phyloP scores from a whole-genome alignment of 2,113 vertebrate genomes.

The Corydoras sp. region DNA sequence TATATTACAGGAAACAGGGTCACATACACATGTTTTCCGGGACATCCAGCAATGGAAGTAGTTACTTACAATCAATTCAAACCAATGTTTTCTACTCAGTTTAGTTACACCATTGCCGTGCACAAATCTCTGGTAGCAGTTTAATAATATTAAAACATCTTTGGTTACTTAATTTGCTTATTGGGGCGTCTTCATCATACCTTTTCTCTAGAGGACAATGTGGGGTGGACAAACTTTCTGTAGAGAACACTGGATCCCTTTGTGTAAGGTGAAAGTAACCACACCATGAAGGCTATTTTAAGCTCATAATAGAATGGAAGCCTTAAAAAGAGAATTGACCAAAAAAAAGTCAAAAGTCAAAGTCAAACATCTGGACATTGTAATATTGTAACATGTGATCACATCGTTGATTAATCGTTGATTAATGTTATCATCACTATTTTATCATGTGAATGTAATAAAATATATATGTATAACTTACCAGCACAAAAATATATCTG shows the following conservation, averaged over 20 bases:
- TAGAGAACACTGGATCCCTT: conserved; percentile 97
- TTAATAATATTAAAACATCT: too few relatives aligned
- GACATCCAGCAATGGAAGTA: not conserved
- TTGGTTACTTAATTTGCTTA: too few relatives aligned
- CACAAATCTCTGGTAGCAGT: too few relatives aligned
- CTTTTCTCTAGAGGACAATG: conserved; percentile 98
- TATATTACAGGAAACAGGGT: conserved; percentile 30
- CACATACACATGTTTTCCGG: conserved; percentile 14
- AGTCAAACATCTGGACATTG: not conserved
- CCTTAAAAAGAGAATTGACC: conserved; percentile 61
- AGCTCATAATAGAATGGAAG: conserved; percentile 98
- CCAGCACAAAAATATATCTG: conserved; percentile 97
- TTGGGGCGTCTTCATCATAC: conserved; percentile 54
- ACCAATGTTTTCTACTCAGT: not conserved
- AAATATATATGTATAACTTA: conserved; percentile 57
- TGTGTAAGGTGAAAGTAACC: conserved; percentile 95
- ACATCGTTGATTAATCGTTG: too few relatives aligned
- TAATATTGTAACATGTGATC: not conserved
- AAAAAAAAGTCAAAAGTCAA: conserved; percentile 28
- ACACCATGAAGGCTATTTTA: conserved; percentile 98
- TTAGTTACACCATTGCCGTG: not conserved
- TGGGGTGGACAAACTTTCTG: conserved; percentile 97
- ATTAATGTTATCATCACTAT: too few relatives aligned
- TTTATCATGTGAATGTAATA: too few relatives aligned
- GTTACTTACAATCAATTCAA: not conserved